Base-by-base conservation (phyloP, 1,140 invertebrate genomes). In the Hyphantria cunea region DNA sequence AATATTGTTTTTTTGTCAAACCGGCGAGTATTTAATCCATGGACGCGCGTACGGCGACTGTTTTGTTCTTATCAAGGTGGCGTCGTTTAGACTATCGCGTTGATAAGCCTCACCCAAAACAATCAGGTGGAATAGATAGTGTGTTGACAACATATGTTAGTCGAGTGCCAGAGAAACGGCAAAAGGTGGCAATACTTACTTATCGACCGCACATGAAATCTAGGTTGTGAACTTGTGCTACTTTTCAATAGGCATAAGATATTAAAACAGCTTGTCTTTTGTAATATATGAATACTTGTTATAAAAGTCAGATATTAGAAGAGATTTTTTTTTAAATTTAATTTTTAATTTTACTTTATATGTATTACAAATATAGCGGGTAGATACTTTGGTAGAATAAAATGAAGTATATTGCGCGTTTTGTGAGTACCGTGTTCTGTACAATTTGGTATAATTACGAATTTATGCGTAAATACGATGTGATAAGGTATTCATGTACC, bases 101-200 rank as follows among this genome's bases (percentile, higher is more conserved):
- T 76, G 86, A 86, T 86, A 86, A 86, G 76, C 56, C 70, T 78
- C 74, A 70, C 70, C 78, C 70, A 72, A 68, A 72, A 84, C 82
- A 88, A 86, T 86, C 81, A 84, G 76, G 78, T 84, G 72, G 72
- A 80, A 80, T 77, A 74, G 71, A 70, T 82, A 74, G 79, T 84
- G 79, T 84, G 17, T 25, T 25, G 5, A 82, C 58, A 13, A 32
- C 33, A 14, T 48, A 32, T 50, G 41, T 17, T 10, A 17, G 8
- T 3, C 17, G 17, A 25, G 17, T 25, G 5, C 17, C 17, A 25
- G 17, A 25, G 17, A 25, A 25, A 25, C 17, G 17, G 5, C 17
- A 25, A 5, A 25, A 25, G 17, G 5, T 25, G 17, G 17, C 34
- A 33, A 12, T 17, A 12, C 15, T 8, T 15, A 15, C 17, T 49